Evolutionary conservation across 2,113 vertebrate genomes (phyloP), one percentile per base, ranked within the genome.

Genomic region (Nansenia antarctica): DNA sequence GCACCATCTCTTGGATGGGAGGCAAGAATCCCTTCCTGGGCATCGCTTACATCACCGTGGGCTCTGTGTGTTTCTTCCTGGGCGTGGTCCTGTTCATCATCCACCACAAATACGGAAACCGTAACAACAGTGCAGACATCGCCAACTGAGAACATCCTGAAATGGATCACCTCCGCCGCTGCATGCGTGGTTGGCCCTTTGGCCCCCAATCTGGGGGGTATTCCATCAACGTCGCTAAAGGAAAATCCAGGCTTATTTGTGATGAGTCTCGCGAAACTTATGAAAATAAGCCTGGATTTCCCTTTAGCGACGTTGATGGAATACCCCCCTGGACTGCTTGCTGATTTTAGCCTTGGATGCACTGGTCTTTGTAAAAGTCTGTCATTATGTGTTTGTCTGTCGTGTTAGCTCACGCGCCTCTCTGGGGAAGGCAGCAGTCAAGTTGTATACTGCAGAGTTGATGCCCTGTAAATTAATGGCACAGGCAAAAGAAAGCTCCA

Each of bases 1-100:
- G 97, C 92, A 99, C 97, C 67, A 98, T 99, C 74, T 98, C 96
- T 0, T 99, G 98, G 98, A 99, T 99, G 96, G 98, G 97, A 76
- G 98, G 98, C 79, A 99, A 98, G 92, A 99, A 99, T 85, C 97
- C 98, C 24, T 99, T 99, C 88, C 88, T 99, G 71, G 98, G 98
- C 77, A 97, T 99, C 63, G 97, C 97, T 62, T 99, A 99, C 88
- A 98, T 99, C 81, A 93, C 96, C 0, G 93, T 98, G 84, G 98
- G 98, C 74, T 96, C 96, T 22, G 95, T 99, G 74, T 98, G 96
- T 80, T 99, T 99, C 84, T 94, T 98, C 87, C 86, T 99, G 83
- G 97, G 96, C 37, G 93, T 99, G 31, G 94, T 99, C 9, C 85
- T 99, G 72, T 93, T 99, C 74, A 92, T 98, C 82, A 96, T 99